phyloP scores from a whole-genome alignment of 2,797 vertebrate species.

The Pangasius krempfi region DNA sequence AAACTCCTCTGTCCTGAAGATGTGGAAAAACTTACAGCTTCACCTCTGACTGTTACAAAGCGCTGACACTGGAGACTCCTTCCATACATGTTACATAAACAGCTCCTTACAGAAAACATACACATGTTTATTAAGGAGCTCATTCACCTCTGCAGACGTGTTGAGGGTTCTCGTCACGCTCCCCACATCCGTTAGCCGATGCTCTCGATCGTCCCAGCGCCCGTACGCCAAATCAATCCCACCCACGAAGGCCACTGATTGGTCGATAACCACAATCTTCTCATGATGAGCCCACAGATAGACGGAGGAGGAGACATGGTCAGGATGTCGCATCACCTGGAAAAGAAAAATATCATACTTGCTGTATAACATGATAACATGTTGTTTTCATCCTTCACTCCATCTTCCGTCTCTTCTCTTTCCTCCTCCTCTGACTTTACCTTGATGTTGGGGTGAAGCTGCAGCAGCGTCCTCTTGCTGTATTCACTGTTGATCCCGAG shows the following conservation, averaged over 20 bases:
- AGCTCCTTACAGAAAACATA: not conserved
- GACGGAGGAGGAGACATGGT: constrained; percentile 91
- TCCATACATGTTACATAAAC: not conserved
- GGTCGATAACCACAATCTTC: constrained; percentile 92
- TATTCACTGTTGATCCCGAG: constrained; percentile 96
- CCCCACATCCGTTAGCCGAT: constrained; percentile 91
- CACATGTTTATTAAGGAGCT: not conserved
- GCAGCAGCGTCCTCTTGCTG: constrained; percentile 87
- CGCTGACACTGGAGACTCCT: not conserved
- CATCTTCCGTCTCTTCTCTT: not conserved
- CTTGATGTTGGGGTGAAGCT: constrained; percentile 92
- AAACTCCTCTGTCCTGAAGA: not conserved
- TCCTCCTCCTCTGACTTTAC: constrained; percentile 62
- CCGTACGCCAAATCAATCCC: constrained; percentile 96
- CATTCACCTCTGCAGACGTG: constrained; percentile 48
- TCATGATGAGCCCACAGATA: constrained; percentile 98
- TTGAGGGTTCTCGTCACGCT: constrained; percentile 75
- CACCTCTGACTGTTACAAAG: not conserved
- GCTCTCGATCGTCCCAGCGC: constrained; percentile 91
- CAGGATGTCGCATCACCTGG: constrained; percentile 94
- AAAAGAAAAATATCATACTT: not conserved
- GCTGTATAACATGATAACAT: too few relatives aligned
- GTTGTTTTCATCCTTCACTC: not conserved
- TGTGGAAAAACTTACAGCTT: not conserved
- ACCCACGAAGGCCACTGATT: constrained; percentile 91